These are phyloP conservation scores for Ornithorhynchus anatinus DNA, from an alignment of 2,113 vertebrate species.

Conservation along the genomic window DNA sequence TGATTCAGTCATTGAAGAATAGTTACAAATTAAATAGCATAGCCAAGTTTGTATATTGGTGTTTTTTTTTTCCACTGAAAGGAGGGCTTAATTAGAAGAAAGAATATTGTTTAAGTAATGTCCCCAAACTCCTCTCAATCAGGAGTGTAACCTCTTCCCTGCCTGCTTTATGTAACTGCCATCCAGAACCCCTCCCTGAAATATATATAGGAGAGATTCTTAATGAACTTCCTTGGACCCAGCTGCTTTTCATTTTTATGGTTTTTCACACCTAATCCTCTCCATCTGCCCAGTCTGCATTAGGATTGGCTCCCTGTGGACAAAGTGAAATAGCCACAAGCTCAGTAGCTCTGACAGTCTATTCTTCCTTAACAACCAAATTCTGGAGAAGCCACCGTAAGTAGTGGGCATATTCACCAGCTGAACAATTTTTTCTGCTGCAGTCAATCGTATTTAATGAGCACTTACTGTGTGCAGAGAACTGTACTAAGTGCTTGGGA, in stretches of 20 bases:
- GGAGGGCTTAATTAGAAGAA: too few relatives aligned
- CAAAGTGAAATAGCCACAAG: neutral
- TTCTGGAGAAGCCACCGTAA: constrained; percentile 4
- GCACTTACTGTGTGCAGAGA: too few relatives aligned
- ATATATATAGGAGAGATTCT: constrained; percentile 5
- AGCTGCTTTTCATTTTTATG: constrained; percentile 37
- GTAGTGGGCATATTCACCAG: neutral
- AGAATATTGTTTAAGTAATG: neutral
- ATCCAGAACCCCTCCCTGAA: neutral
- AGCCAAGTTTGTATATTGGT: neutral
- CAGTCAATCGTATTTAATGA: too few relatives aligned
- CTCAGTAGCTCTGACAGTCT: constrained; percentile 28
- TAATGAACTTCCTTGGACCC: constrained; percentile 30
- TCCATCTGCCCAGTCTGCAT: constrained; percentile 29
- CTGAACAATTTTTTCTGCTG: too few relatives aligned
- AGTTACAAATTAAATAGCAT: too few relatives aligned
- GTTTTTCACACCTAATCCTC: constrained; percentile 40
- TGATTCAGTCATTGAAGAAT: too few relatives aligned
- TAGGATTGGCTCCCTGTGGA: constrained; percentile 18
- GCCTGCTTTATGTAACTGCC: neutral
- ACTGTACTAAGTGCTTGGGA: too few relatives aligned
- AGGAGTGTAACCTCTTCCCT: constrained; percentile 15
- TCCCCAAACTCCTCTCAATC: neutral
- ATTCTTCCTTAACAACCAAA: constrained; percentile 34
- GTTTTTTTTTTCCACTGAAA: neutral